Base-by-base conservation (phyloP, 2,113 vertebrate genomes). In the Nesogale talazaci region DNA sequence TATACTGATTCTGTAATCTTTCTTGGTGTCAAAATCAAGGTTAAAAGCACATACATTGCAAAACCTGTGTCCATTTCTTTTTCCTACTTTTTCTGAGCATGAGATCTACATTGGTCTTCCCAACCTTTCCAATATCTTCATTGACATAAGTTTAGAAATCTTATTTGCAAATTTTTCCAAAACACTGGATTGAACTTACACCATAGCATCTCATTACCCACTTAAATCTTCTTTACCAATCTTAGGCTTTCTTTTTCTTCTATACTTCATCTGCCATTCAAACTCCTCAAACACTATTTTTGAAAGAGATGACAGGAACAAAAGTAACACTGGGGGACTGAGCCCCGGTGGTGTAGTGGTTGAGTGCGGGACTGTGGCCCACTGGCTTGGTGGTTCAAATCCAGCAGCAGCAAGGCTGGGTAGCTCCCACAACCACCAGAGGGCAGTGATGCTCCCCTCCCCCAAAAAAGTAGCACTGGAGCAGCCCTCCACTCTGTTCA, bases 241-340 rank as follows among this genome's bases (percentile, higher is more conserved):
- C 59, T 81, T 46, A 46, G 63, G 52, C 38, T 70, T 93, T 46
- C 52, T 72, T 92, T 92, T 84, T 72, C 82, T 70, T n/a, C 29
- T 79, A 16, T 77, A 87, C 86, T 89, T 87, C 40, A 29, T 63
- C n/a, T 87, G 11, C 75, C 61, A 52, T 79, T 89, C 85, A 36
- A 69, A 80, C n/a, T 84, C 34, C 46, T 6, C 76, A 90, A 36
- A 65, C 22, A 38, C 42, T 87, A 67, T 93, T 90, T 76, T 80
- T 63, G n/a, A 83, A 69, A 86, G 36, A 89, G 34, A 74, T 91
- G 59, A 82, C n/a, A 70, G 61, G 34, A 65, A 65, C 29, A 36
- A 65, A 89, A 84, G 76, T 76, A 63, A 52, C 1, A 80, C 59
- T n/a, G 4, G 34, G 57, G 14, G n/a, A n/a, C n/a, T n/a, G n/a